Evolutionary conservation across 2,888 invertebrate genomes (phyloP), one percentile per base, ranked within the genome.

Genomic region (Seira musarum): DNA sequence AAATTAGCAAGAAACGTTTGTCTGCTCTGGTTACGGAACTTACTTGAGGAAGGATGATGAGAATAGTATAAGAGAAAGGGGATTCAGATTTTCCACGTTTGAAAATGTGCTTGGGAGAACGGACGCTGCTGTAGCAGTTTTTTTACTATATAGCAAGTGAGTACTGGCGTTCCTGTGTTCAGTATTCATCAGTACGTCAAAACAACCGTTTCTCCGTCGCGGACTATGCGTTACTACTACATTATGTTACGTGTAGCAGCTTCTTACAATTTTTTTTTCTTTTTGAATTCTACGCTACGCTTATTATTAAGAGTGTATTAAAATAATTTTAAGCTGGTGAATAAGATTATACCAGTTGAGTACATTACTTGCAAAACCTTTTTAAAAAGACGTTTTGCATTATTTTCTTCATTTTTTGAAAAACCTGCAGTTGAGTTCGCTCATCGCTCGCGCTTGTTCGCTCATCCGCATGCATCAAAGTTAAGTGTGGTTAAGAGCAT

Each of bases 401-500:
- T 76, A 53, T 53, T 76, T 57, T 76, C 61, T 69, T 30, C 53
- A 3, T 53, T 53, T 53, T 53, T 3, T 53, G 13, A 53, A 17
- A 53, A 53, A 17, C 53, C 30, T 30, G 8, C 30, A 30, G 53
- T 53, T 53, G 3, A 17, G 53, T 13, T 53, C 30, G 61, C 61
- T 61, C 21, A 57, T 64, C 30, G 57, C 64, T 46, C 64, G 73
- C 65, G 74, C 74, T 70, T 57, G 64, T 30, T 80, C 64, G 71
- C 64, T 64, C 73, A 76, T 80, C 75, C 75, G 80, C 80, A 75
- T 80, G 77, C 77, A 70, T 71, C 71, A 71, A 24, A 68, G 74
- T 74, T 74, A 74, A 80, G 74, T 80, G 67, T 80, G 65, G 80
- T 65, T 70, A 76, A 80, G 80, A 71, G 71, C 74, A 70, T 74